These are phyloP conservation scores for Scelioninae gen. 1 DNA, from an alignment of 2,888 invertebrate genomes.

Conservation along the genomic window DNA sequence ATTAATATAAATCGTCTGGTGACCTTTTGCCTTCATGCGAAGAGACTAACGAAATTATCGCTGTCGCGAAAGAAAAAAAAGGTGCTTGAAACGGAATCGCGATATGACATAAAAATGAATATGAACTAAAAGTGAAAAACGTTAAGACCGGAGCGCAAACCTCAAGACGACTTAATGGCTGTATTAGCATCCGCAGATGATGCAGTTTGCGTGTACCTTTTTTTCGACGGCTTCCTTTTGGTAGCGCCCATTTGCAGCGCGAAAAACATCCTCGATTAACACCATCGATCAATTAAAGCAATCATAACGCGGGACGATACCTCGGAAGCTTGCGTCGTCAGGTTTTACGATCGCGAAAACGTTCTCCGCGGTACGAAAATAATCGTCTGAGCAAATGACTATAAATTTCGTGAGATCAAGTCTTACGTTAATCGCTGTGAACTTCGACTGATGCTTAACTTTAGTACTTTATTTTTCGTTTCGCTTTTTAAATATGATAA, in stretches of 20 bases:
- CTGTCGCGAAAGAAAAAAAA: too few species aligned
- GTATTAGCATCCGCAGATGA: conserved; percentile 65
- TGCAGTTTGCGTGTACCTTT: conserved; percentile 66
- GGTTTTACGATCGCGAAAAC: conserved; percentile 40
- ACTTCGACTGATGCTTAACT: conserved; percentile 30
- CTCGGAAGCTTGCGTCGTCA: conserved; percentile 32
- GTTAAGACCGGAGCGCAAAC: conserved; percentile 53
- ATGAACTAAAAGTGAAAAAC: conserved; percentile 41
- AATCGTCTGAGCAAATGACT: conserved; percentile 26
- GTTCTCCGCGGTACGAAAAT: conserved; percentile 29
- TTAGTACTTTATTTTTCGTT: too few species aligned
- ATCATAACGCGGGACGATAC: conserved; percentile 48
- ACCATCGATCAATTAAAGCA: conserved; percentile 69
- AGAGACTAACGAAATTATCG: conserved; percentile 42
- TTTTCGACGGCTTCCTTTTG: conserved; percentile 16
- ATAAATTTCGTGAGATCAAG: conserved; percentile 45
- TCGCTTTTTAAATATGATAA: too few species aligned
- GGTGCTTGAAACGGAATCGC: conserved; percentile 1
- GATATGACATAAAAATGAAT: conserved; percentile 40
- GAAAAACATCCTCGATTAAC: conserved; percentile 63
- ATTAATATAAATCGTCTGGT: too few species aligned
- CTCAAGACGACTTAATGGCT: conserved; percentile 53
- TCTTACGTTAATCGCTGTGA: conserved; percentile 50
- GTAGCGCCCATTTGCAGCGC: conserved; percentile 13
- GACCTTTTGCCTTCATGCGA: conserved; percentile 18